A percentile compares a stretch with the other conserved stretches of the same genome.
phyloP scores from a whole-genome alignment of 2,888 invertebrate species.

The Lasioglossum pauxillum region DNA sequence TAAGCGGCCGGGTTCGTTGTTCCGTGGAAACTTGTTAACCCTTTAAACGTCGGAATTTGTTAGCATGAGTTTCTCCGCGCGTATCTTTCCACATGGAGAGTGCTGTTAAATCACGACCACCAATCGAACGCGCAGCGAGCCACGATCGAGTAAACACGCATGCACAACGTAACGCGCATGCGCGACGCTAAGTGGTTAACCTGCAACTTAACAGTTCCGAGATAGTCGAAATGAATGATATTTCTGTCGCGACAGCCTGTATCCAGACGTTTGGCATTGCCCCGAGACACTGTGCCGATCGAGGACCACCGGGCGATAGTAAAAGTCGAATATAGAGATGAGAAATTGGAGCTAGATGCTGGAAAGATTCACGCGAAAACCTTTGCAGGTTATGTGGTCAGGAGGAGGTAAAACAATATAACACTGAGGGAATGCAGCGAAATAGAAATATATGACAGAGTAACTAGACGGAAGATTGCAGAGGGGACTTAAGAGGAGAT shows the following conservation, averaged over 20 bases:
- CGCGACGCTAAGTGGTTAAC: conserved; percentile 44
- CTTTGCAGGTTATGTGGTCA: neutral
- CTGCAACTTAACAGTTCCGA: conserved; percentile 24
- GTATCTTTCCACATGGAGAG: conserved; percentile 8
- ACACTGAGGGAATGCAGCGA: neutral
- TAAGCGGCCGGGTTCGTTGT: neutral
- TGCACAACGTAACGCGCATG: conserved; percentile 17
- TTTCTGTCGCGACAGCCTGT: conserved; percentile 11
- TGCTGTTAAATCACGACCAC: conserved; percentile 27
- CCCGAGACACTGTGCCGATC: neutral
- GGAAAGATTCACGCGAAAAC: neutral
- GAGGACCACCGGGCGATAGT: neutral
- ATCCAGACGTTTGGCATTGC: neutral
- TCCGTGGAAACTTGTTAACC: conserved; percentile 5
- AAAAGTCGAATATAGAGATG: neutral
- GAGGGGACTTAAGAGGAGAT: neutral
- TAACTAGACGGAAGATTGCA: neutral
- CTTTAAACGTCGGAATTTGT: conserved; percentile 10
- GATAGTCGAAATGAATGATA: conserved; percentile 32
- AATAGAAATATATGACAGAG: neutral
- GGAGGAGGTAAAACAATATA: neutral
- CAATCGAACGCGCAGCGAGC: conserved; percentile 13
- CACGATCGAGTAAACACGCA: conserved; percentile 46
- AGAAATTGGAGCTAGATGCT: neutral
- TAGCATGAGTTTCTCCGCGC: neutral